Conservation (phyloP, 2,797 vertebrate genomes). For the Halcyon badia region DNA sequence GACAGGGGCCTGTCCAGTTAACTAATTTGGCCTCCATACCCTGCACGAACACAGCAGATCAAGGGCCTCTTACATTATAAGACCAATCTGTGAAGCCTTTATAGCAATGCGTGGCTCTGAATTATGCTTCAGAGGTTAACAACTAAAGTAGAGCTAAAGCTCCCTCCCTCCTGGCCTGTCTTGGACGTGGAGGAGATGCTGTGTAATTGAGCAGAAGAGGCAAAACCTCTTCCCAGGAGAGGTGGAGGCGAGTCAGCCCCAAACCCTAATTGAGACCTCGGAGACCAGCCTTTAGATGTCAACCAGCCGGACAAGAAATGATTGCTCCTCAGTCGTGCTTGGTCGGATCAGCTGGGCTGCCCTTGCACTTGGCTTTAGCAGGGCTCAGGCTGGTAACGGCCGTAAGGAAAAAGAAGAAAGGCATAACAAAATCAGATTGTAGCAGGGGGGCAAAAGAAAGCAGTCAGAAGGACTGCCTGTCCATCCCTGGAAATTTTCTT, state of each 20-base stretch:
- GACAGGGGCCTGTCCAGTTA: neutral
- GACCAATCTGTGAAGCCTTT: neutral
- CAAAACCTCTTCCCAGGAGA: constrained; percentile 39
- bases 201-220: constrained; percentile 40
- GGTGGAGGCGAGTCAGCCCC: neutral
- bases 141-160: neutral
- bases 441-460: neutral
- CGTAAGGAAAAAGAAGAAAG: neutral
- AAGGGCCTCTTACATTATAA: neutral
- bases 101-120: neutral
- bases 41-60: neutral
- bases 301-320: neutral
- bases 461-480: neutral
- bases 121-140: neutral
- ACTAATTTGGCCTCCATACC: neutral
- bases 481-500: neutral
- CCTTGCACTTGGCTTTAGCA: neutral
- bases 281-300: constrained; percentile 35
- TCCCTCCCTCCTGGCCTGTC: neutral
- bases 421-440: neutral
- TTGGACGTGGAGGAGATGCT: rapidly evolving
- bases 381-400: neutral
- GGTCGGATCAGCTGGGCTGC: neutral
- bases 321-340: neutral
- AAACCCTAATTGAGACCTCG: constrained; percentile 54